Conservation (phyloP, 2,797 vertebrate genomes). For the Mionectes olivaceus region DNA sequence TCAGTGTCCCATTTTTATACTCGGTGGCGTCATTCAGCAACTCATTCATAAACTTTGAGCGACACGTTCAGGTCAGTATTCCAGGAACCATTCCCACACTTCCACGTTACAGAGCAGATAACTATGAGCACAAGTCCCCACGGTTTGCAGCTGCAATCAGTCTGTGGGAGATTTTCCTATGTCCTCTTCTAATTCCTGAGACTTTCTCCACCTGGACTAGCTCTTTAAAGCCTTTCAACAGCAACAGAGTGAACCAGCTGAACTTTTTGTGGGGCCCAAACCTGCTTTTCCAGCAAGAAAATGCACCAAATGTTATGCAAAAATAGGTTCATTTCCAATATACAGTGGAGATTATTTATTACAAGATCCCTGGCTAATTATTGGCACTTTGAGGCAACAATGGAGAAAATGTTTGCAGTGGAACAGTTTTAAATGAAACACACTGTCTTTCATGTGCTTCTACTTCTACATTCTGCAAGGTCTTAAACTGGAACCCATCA, state of each 20-base stretch:
- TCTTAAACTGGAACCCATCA: neutral
- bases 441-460: neutral
- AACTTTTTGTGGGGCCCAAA: constrained; percentile 6
- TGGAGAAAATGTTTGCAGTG: neutral
- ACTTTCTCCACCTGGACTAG: constrained; percentile 34
- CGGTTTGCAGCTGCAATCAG: neutral
- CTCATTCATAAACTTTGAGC: constrained; percentile 16
- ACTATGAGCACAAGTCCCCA: neutral
- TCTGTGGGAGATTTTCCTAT: neutral
- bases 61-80: neutral
- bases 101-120: neutral
- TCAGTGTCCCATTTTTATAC: neutral
- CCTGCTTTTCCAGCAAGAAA: neutral
- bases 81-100: neutral
- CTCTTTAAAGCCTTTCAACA: constrained; percentile 28
- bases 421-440: neutral
- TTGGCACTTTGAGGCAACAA: neutral
- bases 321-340: neutral
- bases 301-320: neutral
- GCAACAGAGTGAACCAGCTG: neutral
- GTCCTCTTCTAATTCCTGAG: neutral
- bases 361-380: neutral
- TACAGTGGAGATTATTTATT: neutral
- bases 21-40: neutral
- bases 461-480: neutral